These are phyloP conservation scores for Columba livia DNA, from an alignment of 2,113 vertebrate genomes.

Conservation along the genomic window DNA sequence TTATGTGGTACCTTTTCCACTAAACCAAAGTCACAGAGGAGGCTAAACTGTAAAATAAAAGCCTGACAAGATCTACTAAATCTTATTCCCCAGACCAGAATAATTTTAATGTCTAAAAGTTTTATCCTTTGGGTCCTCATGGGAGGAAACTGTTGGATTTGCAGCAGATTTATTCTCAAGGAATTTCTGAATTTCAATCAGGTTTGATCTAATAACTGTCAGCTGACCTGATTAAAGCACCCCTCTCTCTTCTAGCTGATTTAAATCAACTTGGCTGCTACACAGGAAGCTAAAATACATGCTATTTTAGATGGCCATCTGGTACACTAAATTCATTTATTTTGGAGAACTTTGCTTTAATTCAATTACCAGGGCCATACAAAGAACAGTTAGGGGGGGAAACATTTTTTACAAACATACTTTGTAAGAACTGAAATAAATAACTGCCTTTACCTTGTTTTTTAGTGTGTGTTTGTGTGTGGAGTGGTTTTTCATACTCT, in stretches of 20 bases:
- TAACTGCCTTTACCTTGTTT: background rate
- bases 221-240: conserved; percentile 66
- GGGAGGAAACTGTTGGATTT: background rate
- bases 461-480: background rate
- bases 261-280: conserved; percentile 63
- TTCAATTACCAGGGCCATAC: conserved; percentile 21
- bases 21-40: conserved; percentile 1
- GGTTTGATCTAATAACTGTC: conserved; percentile 55
- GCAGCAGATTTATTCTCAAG: conserved; percentile 20
- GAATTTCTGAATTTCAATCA: conserved; percentile 47
- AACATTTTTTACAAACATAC: background rate
- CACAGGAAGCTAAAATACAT: conserved; percentile 41
- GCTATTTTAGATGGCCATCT: conserved; percentile 68
- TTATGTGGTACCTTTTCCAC: conserved; percentile 4
- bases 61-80: conserved; percentile 18
- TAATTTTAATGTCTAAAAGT: conserved; percentile 21
- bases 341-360: conserved; percentile 53
- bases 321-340: conserved; percentile 57
- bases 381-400: background rate
- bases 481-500: background rate
- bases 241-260: conserved; percentile 46
- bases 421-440: background rate
- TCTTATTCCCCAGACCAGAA: conserved; percentile 15
- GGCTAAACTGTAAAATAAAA: conserved; percentile 36
- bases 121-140: background rate